Base-by-base conservation (phyloP, 2,797 vertebrate species). In the Enteromius treurensis region DNA sequence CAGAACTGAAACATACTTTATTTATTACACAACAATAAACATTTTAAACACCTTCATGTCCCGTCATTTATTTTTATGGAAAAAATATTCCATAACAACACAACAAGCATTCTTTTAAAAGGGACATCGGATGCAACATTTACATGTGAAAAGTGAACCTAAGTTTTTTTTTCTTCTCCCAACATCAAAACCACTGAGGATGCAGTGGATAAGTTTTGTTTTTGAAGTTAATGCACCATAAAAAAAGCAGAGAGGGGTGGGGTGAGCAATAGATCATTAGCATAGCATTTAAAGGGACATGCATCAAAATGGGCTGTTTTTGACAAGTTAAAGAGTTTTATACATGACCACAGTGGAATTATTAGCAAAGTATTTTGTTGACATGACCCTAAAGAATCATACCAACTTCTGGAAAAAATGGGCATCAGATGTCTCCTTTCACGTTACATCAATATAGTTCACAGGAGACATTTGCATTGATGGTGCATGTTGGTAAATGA, bases 1-100 rank as follows among this genome's bases (percentile, higher is more conserved):
- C 34, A n/a, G 42, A 60, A 64, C n/a, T 10, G n/a, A 37, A 65
- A 67, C 3, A 32, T 9, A 19, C 10, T 29, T 45, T 3, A 67
- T 26, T 32, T 19, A 15, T 71, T 23, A 73, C 47, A 47, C n/a
- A 21, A 32, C 8, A 71, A 29, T 29, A 47, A 60, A 47, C 29
- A 34, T 32, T 34, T 21, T 21, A 17, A 51, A 51, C 17, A 21
- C 13, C 47, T 49, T 23, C 11, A 21, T 29, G 45, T 9, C 40
- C 7, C 9, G 8, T 77, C 23, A n/a, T 45, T 45, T 11, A 10
- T 58, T 58, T 58, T 23, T 11, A 75, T 42, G 29, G 55, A 65
- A 9, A 64, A 42, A 64, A 21, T 45, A 23, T 75, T 67, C 67
- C 60, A 75, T 67, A 82, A 65, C 60, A 65, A 49, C 10, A 75